A percentile compares a stretch with the other conserved stretches of the same genome.
Conservation (phyloP, 2,113 vertebrate genomes). For the Ardeotis arabs region DNA sequence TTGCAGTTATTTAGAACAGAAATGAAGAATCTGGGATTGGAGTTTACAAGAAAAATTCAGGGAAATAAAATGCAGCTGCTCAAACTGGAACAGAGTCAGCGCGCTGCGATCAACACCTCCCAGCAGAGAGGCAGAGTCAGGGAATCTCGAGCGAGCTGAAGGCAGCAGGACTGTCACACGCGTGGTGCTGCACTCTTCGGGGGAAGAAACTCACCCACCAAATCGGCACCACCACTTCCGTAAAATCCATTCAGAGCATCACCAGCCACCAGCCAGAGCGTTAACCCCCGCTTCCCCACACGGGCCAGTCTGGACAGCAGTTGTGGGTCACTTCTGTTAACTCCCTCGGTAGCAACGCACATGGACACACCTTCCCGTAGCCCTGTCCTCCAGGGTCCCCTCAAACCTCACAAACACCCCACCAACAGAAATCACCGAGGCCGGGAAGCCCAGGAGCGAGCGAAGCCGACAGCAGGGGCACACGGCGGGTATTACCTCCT, state of each 20-base stretch:
- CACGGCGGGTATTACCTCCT: slow-evolving; percentile 78
- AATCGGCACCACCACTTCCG: background rate
- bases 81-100: background rate
- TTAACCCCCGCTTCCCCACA: background rate
- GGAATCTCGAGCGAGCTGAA: fast-evolving
- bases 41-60: background rate
- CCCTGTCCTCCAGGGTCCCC: background rate
- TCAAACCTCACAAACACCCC: background rate
- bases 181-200: background rate
- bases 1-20: background rate
- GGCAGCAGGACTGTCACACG: background rate
- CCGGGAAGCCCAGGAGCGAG: fast-evolving
- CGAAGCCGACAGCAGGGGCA: fast-evolving
- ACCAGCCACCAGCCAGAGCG: background rate
- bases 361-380: fast-evolving
- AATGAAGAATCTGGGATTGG: background rate
- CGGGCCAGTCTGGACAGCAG: no score
- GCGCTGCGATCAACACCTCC: background rate
- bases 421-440: background rate
- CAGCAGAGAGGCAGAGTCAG: background rate
- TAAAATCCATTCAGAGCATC: background rate
- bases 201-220: background rate
- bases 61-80: slow-evolving; percentile 27
- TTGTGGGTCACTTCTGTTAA: fast-evolving
- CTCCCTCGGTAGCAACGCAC: background rate